phyloP scores from a whole-genome alignment of 2,113 vertebrate species.

The Ovis canadensis region DNA sequence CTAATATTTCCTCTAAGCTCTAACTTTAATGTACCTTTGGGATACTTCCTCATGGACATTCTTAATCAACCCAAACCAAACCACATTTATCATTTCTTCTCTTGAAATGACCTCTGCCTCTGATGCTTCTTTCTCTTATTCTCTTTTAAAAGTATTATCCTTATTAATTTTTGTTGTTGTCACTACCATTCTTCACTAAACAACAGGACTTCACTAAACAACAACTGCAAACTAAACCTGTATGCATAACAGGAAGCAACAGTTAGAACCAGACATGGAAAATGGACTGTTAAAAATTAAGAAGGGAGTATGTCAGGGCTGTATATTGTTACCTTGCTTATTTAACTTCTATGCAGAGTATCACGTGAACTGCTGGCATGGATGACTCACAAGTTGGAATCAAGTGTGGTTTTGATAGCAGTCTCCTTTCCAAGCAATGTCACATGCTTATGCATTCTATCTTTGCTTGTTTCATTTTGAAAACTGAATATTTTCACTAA shows the following conservation, averaged over 20 bases:
- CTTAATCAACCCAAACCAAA: not conserved
- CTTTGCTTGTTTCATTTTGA: not conserved
- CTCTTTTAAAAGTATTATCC: not conserved
- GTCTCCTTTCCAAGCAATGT: not conserved
- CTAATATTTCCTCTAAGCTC: not conserved
- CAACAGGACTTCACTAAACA: too few relatives aligned
- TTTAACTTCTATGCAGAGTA: too few relatives aligned
- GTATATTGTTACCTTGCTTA: too few relatives aligned
- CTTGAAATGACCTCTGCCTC: not conserved
- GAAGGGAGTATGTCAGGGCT: too few relatives aligned
- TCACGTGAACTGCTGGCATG: too few relatives aligned
- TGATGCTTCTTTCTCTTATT: not conserved
- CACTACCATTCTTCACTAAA: not conserved
- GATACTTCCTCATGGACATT: not conserved
- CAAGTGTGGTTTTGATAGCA: not conserved
- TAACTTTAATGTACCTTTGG: not conserved
- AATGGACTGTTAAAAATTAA: too few relatives aligned
- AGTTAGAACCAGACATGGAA: too few relatives aligned
- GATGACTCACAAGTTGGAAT: too few relatives aligned
- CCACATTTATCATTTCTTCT: not conserved
- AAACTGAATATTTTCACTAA: not conserved
- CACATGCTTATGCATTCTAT: not conserved
- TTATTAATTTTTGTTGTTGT: not conserved
- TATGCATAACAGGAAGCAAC: too few relatives aligned
- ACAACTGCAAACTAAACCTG: too few relatives aligned